Evolutionary conservation across 2,888 invertebrate species (phyloP), one percentile per base, ranked within the genome.

Genomic region (Stenchaetothrips biformis): DNA sequence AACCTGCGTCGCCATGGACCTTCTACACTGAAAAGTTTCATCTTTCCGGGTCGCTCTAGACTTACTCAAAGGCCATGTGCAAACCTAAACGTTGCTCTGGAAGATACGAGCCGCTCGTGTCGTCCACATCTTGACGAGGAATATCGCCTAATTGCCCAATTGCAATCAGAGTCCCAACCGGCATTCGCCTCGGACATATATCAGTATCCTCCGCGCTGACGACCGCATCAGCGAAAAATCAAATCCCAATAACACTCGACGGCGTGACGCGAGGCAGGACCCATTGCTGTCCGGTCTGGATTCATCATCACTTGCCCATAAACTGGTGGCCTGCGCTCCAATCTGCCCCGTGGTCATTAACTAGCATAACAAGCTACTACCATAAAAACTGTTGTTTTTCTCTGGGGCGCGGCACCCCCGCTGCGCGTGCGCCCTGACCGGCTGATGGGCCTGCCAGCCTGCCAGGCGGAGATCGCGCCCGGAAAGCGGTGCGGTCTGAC

Each of bases 281-380:
- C 59, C 18, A 13, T 59, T 59, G 59, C 59, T 13, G 18, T 1
- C 37, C 4, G 37, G 37, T 4, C 37, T 37, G 59, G 59, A 13
- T 59, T 13, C 59, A 53, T 13, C 53, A 59, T 13, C 59, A 18
- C 59, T 18, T 18, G 59, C 59, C 21, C 67, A 74, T 21, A 74
- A 74, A 74, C 53, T 53, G 53, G 53, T 13, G 53, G 53, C 53
- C 53, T 18, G 18, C 59, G 59, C 18, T 59, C 59, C 59, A 59
- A 59, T 59, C 59, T 59, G 59, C 59, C 59, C 59, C 67, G 67
- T 7, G 67, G 67, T 74, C 21, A 74, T 74, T 74, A 74, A 74
- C 67, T 74, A 74, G 67, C 67, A 74, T 74, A 74, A 74, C 67
- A 74, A 74, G 67, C 67, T 74, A 74, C 67, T 74, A 74, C 67